Evolutionary conservation across 1,140 invertebrate genomes (phyloP).

Genomic region (Psix sp.): DNA sequence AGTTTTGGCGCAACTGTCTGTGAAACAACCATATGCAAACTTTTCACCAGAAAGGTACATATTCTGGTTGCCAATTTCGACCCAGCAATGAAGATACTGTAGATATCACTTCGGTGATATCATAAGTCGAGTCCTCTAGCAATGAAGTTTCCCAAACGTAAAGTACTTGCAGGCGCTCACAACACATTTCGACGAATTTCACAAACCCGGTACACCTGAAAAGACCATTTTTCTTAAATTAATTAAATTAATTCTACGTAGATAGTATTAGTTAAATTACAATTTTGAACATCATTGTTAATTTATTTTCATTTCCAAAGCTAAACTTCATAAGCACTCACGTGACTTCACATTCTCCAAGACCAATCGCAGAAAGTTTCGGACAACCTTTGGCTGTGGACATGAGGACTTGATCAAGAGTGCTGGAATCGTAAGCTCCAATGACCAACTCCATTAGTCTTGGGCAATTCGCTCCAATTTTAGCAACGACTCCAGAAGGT

Average conservation of each 20-base stretch:
- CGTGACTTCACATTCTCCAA: constrained; percentile 73
- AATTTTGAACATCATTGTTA: neutral
- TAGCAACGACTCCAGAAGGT: constrained; percentile 57
- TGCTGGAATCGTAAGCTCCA: constrained; percentile 63
- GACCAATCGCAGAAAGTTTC: constrained; percentile 65
- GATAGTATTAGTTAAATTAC: too few species aligned
- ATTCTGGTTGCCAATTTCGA: constrained; percentile 72
- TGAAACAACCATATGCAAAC: neutral
- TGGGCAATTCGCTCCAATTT: constrained; percentile 66
- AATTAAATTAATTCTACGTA: too few species aligned
- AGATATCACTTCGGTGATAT: constrained; percentile 58
- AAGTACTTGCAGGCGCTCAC: constrained; percentile 64
- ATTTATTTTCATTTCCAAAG: constrained; percentile 1
- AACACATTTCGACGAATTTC: constrained; percentile 68
- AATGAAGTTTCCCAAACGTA: constrained; percentile 72
- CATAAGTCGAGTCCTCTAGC: constrained; percentile 69
- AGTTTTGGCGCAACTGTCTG: too few species aligned
- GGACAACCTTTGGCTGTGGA: constrained; percentile 65
- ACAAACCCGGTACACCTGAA: constrained; percentile 69
- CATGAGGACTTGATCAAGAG: constrained; percentile 66
- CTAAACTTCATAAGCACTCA: constrained; percentile 10
- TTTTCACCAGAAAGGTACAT: constrained; percentile 71
- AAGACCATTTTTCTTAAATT: constrained; percentile 4
- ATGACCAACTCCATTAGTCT: constrained; percentile 69
- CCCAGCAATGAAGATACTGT: constrained; percentile 68